phyloP scores from a whole-genome alignment of 2,888 invertebrate genomes.

The Spodoptera exigua region DNA sequence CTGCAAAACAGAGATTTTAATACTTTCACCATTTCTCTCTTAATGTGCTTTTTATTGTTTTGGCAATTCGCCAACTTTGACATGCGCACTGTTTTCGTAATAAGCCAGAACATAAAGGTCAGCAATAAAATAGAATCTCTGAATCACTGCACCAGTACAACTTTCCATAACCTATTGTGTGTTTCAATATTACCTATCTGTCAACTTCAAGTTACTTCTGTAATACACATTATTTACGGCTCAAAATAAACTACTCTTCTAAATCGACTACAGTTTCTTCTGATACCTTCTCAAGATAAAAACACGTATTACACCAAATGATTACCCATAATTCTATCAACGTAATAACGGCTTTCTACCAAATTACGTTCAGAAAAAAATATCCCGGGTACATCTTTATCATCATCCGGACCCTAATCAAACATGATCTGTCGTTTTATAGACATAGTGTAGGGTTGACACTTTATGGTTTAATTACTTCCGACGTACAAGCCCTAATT shows the following conservation, averaged over 20 bases:
- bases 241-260: background rate
- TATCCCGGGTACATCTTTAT: conserved; percentile 63
- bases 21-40: conserved; percentile 5
- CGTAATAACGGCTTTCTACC: conserved; percentile 37
- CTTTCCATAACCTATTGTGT: no score
- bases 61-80: conserved; percentile 24
- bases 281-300: conserved; percentile 23
- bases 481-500: conserved; percentile 68
- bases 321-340: conserved; percentile 28
- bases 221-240: no score
- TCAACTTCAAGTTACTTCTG: background rate
- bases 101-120: conserved; percentile 2
- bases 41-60: conserved; percentile 8
- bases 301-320: conserved; percentile 29
- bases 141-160: background rate
- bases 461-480: conserved; percentile 76
- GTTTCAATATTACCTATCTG: no score
- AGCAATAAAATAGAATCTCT: background rate
- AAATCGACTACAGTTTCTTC: conserved; percentile 13
- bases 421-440: conserved; percentile 71
- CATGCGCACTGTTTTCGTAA: background rate
- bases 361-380: conserved; percentile 48
- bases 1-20: conserved; percentile 5
- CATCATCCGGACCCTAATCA: conserved; percentile 72
- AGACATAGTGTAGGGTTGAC: conserved; percentile 63